A percentile compares a stretch with the other conserved stretches of the same genome.
These are phyloP conservation scores for Perithous albicinctus DNA, from an alignment of 2,888 invertebrate genomes.

Conservation along the genomic window DNA sequence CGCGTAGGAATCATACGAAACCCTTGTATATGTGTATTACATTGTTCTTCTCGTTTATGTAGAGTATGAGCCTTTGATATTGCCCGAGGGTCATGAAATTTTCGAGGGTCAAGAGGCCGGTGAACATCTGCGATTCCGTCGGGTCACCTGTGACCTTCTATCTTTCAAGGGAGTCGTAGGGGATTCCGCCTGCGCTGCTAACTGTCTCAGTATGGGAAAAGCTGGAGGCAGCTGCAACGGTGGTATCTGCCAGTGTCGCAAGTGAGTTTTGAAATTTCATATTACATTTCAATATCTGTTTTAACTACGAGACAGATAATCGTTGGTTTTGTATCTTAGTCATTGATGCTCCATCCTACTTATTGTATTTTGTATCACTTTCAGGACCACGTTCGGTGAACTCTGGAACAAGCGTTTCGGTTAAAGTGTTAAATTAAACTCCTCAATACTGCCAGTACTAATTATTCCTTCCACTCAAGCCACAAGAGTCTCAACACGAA, in stretches of 20 bases:
- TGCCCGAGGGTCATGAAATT: neutral
- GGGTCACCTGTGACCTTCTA: slow-evolving; percentile 79
- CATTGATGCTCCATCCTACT: slow-evolving; percentile 5
- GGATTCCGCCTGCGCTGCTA: slow-evolving; percentile 78
- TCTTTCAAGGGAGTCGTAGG: slow-evolving; percentile 71
- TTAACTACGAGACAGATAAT: too few relatives aligned
- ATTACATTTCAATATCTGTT: neutral
- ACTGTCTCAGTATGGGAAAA: slow-evolving; percentile 79
- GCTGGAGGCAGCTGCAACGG: slow-evolving; percentile 78
- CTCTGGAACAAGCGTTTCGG: slow-evolving; percentile 77
- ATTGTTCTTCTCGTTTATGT: neutral
- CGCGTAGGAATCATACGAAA: too few relatives aligned
- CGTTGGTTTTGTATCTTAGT: too few relatives aligned
- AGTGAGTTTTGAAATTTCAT: slow-evolving; percentile 59
- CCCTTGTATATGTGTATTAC: too few relatives aligned
- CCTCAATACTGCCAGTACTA: too few relatives aligned
- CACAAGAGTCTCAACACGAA: too few relatives aligned
- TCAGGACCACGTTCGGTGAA: too few relatives aligned
- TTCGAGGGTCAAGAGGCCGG: slow-evolving; percentile 12
- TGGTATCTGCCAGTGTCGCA: slow-evolving; percentile 78
- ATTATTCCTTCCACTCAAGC: too few relatives aligned
- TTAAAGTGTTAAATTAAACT: slow-evolving; percentile 31
- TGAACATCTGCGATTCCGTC: slow-evolving; percentile 76
- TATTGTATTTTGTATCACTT: too few relatives aligned
- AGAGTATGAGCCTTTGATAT: slow-evolving; percentile 40